Conservation (phyloP, 2,888 invertebrate species). For the Rhyacophila evoluta region DNA sequence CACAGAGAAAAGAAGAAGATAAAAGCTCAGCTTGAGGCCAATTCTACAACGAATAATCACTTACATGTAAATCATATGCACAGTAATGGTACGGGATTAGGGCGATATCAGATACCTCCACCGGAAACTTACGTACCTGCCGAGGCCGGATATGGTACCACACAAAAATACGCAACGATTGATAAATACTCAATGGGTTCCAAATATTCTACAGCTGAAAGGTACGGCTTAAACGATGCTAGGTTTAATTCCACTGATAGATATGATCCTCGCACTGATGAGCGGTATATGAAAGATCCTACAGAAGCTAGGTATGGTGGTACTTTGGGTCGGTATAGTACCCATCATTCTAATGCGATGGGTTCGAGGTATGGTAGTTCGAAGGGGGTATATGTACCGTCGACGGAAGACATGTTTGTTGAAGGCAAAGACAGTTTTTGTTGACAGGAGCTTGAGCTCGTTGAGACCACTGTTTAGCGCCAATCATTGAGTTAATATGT, state of each 20-base stretch:
- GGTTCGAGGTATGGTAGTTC: constrained; percentile 51
- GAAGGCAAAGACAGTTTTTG: constrained; percentile 79
- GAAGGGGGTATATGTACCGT: constrained; percentile 53
- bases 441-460: constrained; percentile 74
- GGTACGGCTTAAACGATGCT: constrained; percentile 66
- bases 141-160: constrained; percentile 66
- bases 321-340: constrained; percentile 52
- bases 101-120: constrained; percentile 54
- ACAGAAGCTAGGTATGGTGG: constrained; percentile 55
- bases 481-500: not conserved
- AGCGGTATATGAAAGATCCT: constrained; percentile 63
- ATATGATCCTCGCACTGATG: constrained; percentile 59
- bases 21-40: constrained; percentile 72
- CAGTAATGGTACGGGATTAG: constrained; percentile 63
- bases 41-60: constrained; percentile 71
- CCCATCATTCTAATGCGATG: constrained; percentile 50
- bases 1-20: constrained; percentile 70
- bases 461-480: constrained; percentile 65
- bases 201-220: constrained; percentile 65
- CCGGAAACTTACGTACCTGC: constrained; percentile 59
- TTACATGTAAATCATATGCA: constrained; percentile 72
- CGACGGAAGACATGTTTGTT: constrained; percentile 69
- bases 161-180: constrained; percentile 70
- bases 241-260: constrained; percentile 66
- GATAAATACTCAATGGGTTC: constrained; percentile 70